phyloP scores from a whole-genome alignment of 2,888 invertebrate species.

The Ecliptopera silaceata region DNA sequence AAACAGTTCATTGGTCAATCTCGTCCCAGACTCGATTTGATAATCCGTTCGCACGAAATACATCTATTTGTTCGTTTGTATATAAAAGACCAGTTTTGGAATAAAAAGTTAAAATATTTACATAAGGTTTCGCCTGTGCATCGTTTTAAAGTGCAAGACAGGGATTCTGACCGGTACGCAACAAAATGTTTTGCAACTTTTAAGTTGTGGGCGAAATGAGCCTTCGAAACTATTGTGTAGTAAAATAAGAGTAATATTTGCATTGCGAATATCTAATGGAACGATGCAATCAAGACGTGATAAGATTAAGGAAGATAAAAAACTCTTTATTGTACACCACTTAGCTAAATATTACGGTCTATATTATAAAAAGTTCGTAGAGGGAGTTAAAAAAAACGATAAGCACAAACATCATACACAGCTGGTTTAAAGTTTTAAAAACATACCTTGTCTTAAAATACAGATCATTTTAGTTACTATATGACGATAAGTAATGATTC shows the following conservation, averaged over 20 bases:
- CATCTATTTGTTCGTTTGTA: not conserved
- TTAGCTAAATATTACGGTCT: not conserved
- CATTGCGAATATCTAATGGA: slow-evolving; percentile 4
- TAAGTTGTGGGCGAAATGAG: slow-evolving; percentile 30
- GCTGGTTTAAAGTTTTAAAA: no score
- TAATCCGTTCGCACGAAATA: not conserved
- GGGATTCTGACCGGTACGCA: slow-evolving; percentile 38
- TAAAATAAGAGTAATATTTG: slow-evolving; percentile 12
- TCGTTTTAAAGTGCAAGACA: slow-evolving; percentile 43
- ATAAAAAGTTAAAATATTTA: slow-evolving; percentile 4
- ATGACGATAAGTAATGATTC: no score
- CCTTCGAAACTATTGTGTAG: slow-evolving; percentile 5
- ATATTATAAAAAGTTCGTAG: no score
- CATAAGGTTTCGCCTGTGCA: slow-evolving; percentile 24
- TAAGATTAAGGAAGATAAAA: no score
- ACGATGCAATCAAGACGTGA: slow-evolving; percentile 1
- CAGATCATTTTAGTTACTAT: no score
- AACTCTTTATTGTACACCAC: no score
- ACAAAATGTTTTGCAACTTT: slow-evolving; percentile 45
- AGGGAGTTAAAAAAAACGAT: no score
- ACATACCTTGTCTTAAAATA: no score
- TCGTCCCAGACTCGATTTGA: not conserved
- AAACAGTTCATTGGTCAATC: not conserved
- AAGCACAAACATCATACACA: no score
- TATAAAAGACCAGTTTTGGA: slow-evolving; percentile 9